Conservation (phyloP, 2,888 invertebrate genomes). For the Phoronis australis region DNA sequence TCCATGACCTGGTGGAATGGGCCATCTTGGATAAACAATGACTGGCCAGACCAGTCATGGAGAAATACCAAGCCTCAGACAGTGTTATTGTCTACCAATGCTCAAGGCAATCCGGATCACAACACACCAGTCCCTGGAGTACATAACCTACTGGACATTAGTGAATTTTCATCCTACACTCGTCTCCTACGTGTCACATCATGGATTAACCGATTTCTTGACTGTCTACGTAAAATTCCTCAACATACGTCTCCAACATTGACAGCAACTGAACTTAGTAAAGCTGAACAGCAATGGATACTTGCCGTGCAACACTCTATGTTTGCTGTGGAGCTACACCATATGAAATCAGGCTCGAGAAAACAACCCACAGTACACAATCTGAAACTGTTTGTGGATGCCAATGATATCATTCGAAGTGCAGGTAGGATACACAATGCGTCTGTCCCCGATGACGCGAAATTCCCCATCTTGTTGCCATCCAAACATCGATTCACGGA, state of each 20-base stretch:
- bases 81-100: too few species aligned
- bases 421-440: too few species aligned
- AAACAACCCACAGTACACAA: constrained; percentile 8
- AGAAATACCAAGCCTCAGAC: too few species aligned
- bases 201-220: neutral
- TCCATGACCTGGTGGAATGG: neutral
- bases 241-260: neutral
- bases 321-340: too few species aligned
- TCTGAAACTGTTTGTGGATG: constrained; percentile 6
- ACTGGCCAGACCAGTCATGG: too few species aligned
- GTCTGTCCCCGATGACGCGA: constrained; percentile 2
- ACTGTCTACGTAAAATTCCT: neutral
- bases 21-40: too few species aligned
- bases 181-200: neutral
- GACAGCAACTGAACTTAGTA: neutral
- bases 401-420: too few species aligned
- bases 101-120: too few species aligned
- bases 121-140: too few species aligned
- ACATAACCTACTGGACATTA: too few species aligned
- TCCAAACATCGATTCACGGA: constrained; percentile 7
- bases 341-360: too few species aligned
- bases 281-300: neutral
- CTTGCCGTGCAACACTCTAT: neutral
- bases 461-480: constrained; percentile 10
- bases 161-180: too few species aligned